phyloP scores from a whole-genome alignment of 2,888 invertebrate species.

The Galerucella pusilla region DNA sequence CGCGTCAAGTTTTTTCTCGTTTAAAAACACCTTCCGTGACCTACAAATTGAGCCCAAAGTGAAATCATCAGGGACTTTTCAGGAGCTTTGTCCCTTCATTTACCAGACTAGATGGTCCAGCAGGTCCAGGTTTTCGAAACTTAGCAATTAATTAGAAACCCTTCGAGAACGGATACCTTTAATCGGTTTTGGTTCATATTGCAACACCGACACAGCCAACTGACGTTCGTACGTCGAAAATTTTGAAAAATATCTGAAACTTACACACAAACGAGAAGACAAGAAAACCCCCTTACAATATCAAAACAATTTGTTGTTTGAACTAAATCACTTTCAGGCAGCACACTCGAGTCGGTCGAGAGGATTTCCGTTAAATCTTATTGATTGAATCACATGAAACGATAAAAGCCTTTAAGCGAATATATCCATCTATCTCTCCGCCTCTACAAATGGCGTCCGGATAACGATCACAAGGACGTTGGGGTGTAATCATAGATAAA shows the following conservation, averaged over 20 bases:
- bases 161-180: no score
- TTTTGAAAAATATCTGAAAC: background rate
- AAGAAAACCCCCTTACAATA: background rate
- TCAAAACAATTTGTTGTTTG: background rate
- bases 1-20: no score
- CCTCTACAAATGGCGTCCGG: conserved; percentile 15
- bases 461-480: conserved; percentile 26
- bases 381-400: conserved; percentile 16
- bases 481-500: conserved; percentile 19
- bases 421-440: conserved; percentile 4
- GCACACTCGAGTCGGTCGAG: background rate
- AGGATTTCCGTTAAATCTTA: conserved; percentile 1
- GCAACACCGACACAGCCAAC: no score
- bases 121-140: no score
- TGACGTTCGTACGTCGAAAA: no score
- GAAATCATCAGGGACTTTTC: no score
- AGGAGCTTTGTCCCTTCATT: no score
- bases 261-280: background rate
- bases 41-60: no score
- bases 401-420: conserved; percentile 1
- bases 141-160: no score
- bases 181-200: no score
- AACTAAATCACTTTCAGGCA: background rate
- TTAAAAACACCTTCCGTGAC: no score
- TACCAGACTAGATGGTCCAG: no score